Conservation (phyloP, 2,888 invertebrate genomes). For the Frankliniella fusca region DNA sequence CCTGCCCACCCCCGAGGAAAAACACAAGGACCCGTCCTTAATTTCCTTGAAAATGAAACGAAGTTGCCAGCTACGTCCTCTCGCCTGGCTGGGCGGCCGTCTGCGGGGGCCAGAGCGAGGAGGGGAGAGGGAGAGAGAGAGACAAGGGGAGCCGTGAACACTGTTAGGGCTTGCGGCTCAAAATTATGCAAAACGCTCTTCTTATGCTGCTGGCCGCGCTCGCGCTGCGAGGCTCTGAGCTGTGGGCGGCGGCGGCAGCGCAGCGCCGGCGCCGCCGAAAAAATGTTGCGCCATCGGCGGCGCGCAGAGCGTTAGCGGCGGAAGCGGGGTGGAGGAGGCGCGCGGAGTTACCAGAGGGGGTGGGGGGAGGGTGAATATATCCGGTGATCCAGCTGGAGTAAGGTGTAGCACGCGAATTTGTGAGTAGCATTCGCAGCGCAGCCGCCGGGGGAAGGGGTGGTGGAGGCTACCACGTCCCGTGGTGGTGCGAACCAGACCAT, state of each 20-base stretch:
- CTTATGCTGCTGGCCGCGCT: not conserved
- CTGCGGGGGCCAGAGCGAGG: not conserved
- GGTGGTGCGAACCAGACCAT: too few species aligned
- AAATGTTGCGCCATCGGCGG: not conserved
- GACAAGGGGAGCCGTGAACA: too few species aligned
- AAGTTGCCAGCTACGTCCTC: not conserved
- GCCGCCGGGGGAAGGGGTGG: too few species aligned
- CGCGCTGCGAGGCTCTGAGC: not conserved
- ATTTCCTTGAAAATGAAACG: conserved; percentile 23
- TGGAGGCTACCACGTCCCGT: too few species aligned
- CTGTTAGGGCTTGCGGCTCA: not conserved
- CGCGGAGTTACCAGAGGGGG: too few species aligned
- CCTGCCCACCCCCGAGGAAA: not conserved
- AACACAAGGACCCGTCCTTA: not conserved
- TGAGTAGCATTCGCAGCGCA: too few species aligned
- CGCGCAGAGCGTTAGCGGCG: too few species aligned
- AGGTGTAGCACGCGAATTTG: too few species aligned
- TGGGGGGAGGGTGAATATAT: too few species aligned
- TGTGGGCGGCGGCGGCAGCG: not conserved
- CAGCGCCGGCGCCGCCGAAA: not conserved
- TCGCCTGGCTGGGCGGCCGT: too few species aligned
- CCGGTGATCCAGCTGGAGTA: too few species aligned
- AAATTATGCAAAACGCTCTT: conserved; percentile 23
- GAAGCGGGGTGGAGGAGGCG: too few species aligned
- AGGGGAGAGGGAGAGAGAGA: not conserved